Evolutionary conservation across 2,888 invertebrate species (phyloP).

Genomic region (Lacanobia oleracea): DNA sequence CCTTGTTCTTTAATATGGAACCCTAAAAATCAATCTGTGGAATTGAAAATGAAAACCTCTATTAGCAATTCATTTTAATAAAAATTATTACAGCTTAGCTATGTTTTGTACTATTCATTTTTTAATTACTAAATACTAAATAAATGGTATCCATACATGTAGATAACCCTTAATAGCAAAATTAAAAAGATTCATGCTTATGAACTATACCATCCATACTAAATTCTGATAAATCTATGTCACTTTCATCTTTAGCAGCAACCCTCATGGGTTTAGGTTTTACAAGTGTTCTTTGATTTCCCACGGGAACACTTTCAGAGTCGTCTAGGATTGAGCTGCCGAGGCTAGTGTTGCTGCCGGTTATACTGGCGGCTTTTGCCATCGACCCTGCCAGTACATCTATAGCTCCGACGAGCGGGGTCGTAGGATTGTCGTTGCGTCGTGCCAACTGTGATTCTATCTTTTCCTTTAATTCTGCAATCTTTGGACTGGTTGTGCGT

Average conservation of each 20-base stretch:
- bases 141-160: too few species aligned
- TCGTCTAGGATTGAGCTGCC: slow-evolving; percentile 88
- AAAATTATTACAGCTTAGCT: neutral
- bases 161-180: neutral
- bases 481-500: slow-evolving; percentile 89
- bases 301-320: slow-evolving; percentile 75
- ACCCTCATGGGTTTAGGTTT: slow-evolving; percentile 78
- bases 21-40: too few species aligned
- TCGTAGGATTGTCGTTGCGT: slow-evolving; percentile 80
- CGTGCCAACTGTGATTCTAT: slow-evolving; percentile 89
- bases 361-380: slow-evolving; percentile 75
- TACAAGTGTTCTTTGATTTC: slow-evolving; percentile 75
- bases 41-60: too few species aligned
- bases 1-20: too few species aligned
- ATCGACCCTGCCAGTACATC: slow-evolving; percentile 79
- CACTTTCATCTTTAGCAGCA: slow-evolving; percentile 83
- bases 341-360: slow-evolving; percentile 87
- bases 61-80: neutral
- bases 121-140: neutral
- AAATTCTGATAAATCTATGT: slow-evolving; percentile 86
- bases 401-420: slow-evolving; percentile 80
- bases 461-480: slow-evolving; percentile 89
- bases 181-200: slow-evolving; percentile 78
- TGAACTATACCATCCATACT: slow-evolving; percentile 80
- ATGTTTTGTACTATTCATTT: slow-evolving; percentile 21